Conservation (phyloP, 1,140 invertebrate species). For the Aradophagus sp. region DNA sequence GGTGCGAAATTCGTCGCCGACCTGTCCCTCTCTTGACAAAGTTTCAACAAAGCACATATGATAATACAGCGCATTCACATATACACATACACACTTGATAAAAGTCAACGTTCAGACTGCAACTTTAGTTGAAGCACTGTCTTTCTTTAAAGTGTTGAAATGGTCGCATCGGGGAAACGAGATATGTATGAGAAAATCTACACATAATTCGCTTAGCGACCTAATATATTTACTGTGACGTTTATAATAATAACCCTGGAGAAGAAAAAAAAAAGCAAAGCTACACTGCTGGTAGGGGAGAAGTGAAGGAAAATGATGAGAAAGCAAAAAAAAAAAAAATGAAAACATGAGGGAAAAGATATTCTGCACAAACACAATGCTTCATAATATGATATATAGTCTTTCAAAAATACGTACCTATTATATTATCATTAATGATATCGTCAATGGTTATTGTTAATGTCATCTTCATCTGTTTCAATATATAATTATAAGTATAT, state of each 20-base stretch:
- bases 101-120: slow-evolving; percentile 46
- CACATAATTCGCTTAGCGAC: slow-evolving; percentile 67
- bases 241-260: slow-evolving; percentile 65
- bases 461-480: slow-evolving; percentile 58
- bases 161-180: slow-evolving; percentile 54
- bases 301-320: slow-evolving; percentile 42
- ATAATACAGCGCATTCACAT: too few relatives aligned
- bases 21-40: slow-evolving; percentile 11
- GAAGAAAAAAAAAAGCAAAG: slow-evolving; percentile 39
- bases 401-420: slow-evolving; percentile 62
- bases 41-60: slow-evolving; percentile 41
- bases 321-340: too few relatives aligned
- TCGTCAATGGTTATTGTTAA: slow-evolving; percentile 58
- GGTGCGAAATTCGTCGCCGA: slow-evolving; percentile 4
- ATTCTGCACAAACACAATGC: slow-evolving; percentile 73
- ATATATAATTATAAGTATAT: slow-evolving; percentile 55
- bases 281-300: slow-evolving; percentile 61
- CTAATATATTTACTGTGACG: slow-evolving; percentile 72
- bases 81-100: slow-evolving; percentile 31
- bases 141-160: slow-evolving; percentile 66
- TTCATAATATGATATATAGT: slow-evolving; percentile 70
- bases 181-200: slow-evolving; percentile 51
- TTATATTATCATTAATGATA: slow-evolving; percentile 56
- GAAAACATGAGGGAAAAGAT: slow-evolving; percentile 63
- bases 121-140: slow-evolving; percentile 61